Evolutionary conservation across 2,113 vertebrate genomes (phyloP).

Genomic region (Tiliqua scincoides): DNA sequence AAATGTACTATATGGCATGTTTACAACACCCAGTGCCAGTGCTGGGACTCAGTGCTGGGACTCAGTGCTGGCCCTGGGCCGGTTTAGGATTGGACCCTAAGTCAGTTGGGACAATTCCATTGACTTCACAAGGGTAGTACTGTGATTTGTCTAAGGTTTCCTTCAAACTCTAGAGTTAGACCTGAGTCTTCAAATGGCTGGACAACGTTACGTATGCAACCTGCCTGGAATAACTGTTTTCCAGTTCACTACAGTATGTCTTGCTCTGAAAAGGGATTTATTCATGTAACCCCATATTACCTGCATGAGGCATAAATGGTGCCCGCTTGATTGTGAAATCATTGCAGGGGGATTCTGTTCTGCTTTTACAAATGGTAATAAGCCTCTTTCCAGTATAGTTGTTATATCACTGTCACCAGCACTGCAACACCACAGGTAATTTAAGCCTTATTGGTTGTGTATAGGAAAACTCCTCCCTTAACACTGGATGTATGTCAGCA

Average conservation of each 20-base stretch:
- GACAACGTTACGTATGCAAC: not conserved
- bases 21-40: too few relatives aligned
- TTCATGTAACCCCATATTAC: not conserved
- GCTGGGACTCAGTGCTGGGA: too few relatives aligned
- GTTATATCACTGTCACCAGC: not conserved
- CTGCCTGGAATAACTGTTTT: not conserved
- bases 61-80: too few relatives aligned
- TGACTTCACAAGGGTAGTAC: not conserved
- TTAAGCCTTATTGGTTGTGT: not conserved
- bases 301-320: not conserved
- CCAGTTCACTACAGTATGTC: not conserved
- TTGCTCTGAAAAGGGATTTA: not conserved
- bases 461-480: not conserved
- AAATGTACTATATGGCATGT: too few relatives aligned
- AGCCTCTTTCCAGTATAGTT: not conserved
- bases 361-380: not conserved
- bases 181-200: not conserved
- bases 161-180: not conserved
- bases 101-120: not conserved
- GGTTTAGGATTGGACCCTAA: too few relatives aligned
- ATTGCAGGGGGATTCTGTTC: not conserved
- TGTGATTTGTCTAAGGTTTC: not conserved
- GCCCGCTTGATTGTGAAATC: not conserved
- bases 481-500: not conserved
- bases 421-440: not conserved